Base-by-base conservation (phyloP, 1,140 invertebrate genomes). In the Aphelenchoides avenae region DNA sequence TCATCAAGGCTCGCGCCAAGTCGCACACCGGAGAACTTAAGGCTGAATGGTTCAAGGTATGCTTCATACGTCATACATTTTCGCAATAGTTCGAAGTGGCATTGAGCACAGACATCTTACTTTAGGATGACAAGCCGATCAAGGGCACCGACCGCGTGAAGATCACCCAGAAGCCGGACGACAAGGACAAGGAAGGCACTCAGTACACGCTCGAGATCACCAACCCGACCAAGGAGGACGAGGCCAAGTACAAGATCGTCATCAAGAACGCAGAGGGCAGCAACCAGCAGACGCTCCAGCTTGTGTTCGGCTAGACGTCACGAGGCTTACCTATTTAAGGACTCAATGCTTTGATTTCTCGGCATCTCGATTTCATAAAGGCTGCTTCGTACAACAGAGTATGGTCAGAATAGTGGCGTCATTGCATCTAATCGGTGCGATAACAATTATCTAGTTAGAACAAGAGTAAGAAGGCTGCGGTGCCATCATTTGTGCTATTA, bases 21-120 rank as follows among this genome's bases (percentile, higher is more conserved):
- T 76, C 73, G 9, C 68, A 70, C 49, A 50, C 73, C n/a, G 73
- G n/a, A n/a, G n/a, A 75, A 49, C 64, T 75, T 57, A 75, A 64
- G 31, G 68, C 71, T 9, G 71, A 75, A 37, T 75, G 73, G 73
- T 75, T 64, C 52, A 75, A 75, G 52, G 71, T 71, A 52, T 20
- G 55, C n/a, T n/a, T n/a, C n/a, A n/a, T n/a, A n/a, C n/a, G n/a
- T n/a, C n/a, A n/a, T n/a, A n/a, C n/a, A n/a, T n/a, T n/a, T n/a
- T n/a, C n/a, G n/a, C n/a, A n/a, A n/a, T n/a, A n/a, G n/a, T n/a
- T n/a, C n/a, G n/a, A n/a, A n/a, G n/a, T n/a, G n/a, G n/a, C n/a
- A 27, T 33, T 41, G 42, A 50, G 26, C 24, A 46, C 46, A 51
- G 2, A 29, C 20, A 20, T 7, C 43, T 6, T 11, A 48, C 52